These are phyloP conservation scores for Limnephilus rhombicus DNA, from an alignment of 2,888 invertebrate genomes.

Conservation along the genomic window DNA sequence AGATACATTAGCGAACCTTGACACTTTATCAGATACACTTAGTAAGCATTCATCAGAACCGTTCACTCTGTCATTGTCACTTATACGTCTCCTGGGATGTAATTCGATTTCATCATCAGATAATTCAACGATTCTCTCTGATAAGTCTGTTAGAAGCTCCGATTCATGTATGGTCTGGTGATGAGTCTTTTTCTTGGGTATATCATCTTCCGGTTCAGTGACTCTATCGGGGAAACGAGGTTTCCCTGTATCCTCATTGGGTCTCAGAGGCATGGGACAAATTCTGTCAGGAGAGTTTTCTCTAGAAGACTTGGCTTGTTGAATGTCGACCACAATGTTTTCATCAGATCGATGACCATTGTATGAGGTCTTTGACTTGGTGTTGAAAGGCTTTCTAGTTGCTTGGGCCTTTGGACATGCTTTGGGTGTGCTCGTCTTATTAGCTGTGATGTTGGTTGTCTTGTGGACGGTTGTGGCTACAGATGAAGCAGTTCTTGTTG, in stretches of 20 bases:
- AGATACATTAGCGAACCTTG: constrained; percentile 80
- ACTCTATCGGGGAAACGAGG: constrained; percentile 87
- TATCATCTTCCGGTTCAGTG: constrained; percentile 85
- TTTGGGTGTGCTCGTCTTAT: constrained; percentile 73
- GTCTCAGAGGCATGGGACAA: constrained; percentile 82
- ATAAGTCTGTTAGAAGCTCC: constrained; percentile 79
- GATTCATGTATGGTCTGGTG: constrained; percentile 77
- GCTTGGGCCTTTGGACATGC: constrained; percentile 70
- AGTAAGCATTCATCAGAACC: constrained; percentile 81
- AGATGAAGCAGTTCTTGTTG: constrained; percentile 69
- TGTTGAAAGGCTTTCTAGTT: constrained; percentile 70
- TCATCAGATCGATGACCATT: constrained; percentile 71
- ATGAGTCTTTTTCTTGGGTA: constrained; percentile 71
- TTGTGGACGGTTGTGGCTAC: constrained; percentile 65
- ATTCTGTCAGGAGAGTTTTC: constrained; percentile 87
- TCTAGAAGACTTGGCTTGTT: constrained; percentile 85
- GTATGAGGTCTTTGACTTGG: constrained; percentile 68
- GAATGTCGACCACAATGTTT: constrained; percentile 83
- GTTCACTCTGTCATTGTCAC: constrained; percentile 71
- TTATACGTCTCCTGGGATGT: constrained; percentile 69
- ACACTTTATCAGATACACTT: constrained; percentile 84
- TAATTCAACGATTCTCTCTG: constrained; percentile 75
- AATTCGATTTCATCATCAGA: constrained; percentile 77
- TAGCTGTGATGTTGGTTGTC: constrained; percentile 74
- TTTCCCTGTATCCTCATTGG: constrained; percentile 78